These are phyloP conservation scores for Sitobion miscanthi DNA, from an alignment of 1,140 invertebrate species.

Conservation along the genomic window DNA sequence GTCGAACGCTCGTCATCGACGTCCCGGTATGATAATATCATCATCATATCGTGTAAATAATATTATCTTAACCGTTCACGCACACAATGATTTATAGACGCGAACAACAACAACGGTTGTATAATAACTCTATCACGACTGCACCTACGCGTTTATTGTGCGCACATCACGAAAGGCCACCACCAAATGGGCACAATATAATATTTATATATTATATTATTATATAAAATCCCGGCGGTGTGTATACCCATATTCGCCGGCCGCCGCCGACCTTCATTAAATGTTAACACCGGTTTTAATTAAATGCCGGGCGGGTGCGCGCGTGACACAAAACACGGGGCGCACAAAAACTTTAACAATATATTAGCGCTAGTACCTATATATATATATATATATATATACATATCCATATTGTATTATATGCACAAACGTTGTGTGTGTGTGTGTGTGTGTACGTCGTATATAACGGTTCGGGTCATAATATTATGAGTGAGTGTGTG, in stretches of 20 bases:
- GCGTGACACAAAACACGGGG: slow-evolving; percentile 15
- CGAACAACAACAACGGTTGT: too few species aligned
- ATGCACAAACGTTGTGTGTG: not conserved
- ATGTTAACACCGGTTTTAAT: slow-evolving; percentile 55
- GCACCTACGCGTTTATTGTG: not conserved
- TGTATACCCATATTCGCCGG: not conserved
- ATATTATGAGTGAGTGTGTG: not conserved
- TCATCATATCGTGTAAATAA: too few species aligned
- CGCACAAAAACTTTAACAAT: slow-evolving; percentile 47
- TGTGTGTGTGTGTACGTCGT: not conserved
- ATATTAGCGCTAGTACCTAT: not conserved
- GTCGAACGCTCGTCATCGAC: not conserved
- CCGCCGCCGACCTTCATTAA: slow-evolving; percentile 24
- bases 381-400: too few species aligned
- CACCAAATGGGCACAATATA: not conserved
- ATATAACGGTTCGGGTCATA: not conserved
- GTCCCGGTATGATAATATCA: too few species aligned
- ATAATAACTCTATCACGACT: too few species aligned
- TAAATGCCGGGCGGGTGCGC: slow-evolving; percentile 21
- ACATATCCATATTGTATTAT: not conserved
- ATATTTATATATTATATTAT: not conserved
- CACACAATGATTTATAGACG: too few species aligned
- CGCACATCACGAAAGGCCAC: not conserved
- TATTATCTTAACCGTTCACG: too few species aligned
- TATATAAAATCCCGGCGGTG: not conserved